phyloP scores from a whole-genome alignment of 2,888 invertebrate genomes.

The Ennomos fuscantarius region DNA sequence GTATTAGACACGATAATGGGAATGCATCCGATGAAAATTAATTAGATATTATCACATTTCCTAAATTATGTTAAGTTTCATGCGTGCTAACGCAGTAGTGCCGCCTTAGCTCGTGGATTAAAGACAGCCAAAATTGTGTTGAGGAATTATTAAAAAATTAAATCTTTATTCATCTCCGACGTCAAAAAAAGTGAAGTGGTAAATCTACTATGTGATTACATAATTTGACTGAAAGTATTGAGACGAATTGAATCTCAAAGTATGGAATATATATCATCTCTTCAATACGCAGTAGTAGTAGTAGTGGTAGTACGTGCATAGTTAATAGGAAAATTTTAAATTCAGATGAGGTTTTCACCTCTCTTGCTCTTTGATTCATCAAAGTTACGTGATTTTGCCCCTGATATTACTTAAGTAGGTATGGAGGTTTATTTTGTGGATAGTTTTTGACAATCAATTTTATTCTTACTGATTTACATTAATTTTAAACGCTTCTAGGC shows the following conservation, averaged over 20 bases:
- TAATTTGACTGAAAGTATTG: background rate
- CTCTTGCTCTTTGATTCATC: too few species aligned
- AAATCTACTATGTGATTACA: background rate
- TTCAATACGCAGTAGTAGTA: too few species aligned
- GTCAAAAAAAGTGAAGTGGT: background rate
- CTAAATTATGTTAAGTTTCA: constrained; percentile 11
- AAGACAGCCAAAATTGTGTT: constrained; percentile 3
- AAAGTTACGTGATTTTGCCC: too few species aligned
- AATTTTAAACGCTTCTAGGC: too few species aligned
- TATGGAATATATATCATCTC: background rate
- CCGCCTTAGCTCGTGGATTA: constrained; percentile 19
- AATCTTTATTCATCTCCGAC: constrained; percentile 3
- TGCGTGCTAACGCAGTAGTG: constrained; percentile 22
- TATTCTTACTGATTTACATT: too few species aligned
- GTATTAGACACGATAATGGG: too few species aligned
- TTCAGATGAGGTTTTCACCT: too few species aligned
- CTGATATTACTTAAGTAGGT: too few species aligned
- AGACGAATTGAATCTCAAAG: background rate
- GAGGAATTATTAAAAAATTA: background rate
- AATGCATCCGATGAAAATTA: background rate
- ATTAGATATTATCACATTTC: background rate
- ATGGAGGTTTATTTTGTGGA: too few species aligned
- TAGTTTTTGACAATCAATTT: too few species aligned
- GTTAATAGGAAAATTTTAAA: too few species aligned
- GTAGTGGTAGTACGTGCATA: too few species aligned